Conservation (phyloP, 2,113 vertebrate species). For the Apeltes quadracus region DNA sequence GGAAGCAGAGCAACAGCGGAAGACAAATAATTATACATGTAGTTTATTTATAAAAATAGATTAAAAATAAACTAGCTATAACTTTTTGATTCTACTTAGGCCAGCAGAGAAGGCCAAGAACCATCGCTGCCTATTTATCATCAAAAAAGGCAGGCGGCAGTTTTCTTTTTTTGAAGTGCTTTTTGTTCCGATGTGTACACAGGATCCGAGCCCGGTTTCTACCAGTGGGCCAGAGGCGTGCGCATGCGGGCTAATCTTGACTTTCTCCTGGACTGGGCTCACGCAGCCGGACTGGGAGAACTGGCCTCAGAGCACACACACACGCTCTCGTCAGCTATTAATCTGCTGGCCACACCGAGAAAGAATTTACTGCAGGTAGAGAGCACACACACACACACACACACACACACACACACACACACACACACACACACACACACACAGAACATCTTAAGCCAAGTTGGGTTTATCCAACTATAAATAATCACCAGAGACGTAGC, state of each 20-base stretch:
- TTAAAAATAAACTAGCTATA: too few relatives aligned
- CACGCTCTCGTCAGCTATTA: constrained; percentile 78
- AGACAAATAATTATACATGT: too few relatives aligned
- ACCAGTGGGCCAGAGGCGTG: constrained; percentile 82
- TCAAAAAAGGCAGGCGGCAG: background rate
- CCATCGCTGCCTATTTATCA: background rate
- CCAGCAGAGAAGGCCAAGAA: too few relatives aligned
- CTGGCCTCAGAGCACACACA: constrained; percentile 74
- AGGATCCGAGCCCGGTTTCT: constrained; percentile 82
- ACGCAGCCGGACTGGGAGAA: constrained; percentile 74
- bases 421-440: constrained; percentile 1
- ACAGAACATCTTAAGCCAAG: background rate
- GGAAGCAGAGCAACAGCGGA: too few relatives aligned
- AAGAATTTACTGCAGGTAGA: constrained; percentile 80
- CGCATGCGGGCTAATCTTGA: constrained; percentile 80
- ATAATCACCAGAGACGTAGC: constrained; percentile 9
- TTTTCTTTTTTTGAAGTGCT: background rate
- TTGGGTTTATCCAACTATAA: constrained; percentile 14
- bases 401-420: background rate
- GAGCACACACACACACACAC: constrained; percentile 1
- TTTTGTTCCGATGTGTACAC: constrained; percentile 21
- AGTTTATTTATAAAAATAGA: too few relatives aligned
- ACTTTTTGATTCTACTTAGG: too few relatives aligned
- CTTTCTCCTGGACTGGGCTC: constrained; percentile 82
- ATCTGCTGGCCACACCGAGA: constrained; percentile 80